Evolutionary conservation across 2,888 invertebrate species (phyloP), one percentile per base, ranked within the genome.

Genomic region (Galerucella nymphaeae): DNA sequence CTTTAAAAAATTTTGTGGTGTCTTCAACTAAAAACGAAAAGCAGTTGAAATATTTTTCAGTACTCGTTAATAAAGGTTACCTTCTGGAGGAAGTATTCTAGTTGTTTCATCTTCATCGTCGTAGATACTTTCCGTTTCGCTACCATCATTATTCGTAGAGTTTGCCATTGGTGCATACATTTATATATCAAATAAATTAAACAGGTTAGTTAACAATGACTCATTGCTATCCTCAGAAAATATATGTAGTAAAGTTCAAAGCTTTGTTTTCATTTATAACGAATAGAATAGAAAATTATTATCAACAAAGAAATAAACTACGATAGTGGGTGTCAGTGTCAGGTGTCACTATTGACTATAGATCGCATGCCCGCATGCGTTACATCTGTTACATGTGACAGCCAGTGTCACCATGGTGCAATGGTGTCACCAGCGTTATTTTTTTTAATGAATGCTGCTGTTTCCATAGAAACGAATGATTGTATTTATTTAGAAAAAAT

Each of bases 1-100:
- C 88, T 87, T 94, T 94, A 77, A 93, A 84, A 84, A 91, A 91
- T 87, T 91, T 89, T 86, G 86, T 89, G 53, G 92, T 91, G 82
- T 93, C 91, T 80, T 90, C 90, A 73, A 87, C 87, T 87, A 70
- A 65, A 84, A 85, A n/a, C n/a, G 18, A 45, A 23, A 20, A 63
- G 50, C 16, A 63, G 64, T 50, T n/a, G 14, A 41, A 41, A 14
- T 2, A 65, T 55, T 20, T 45, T 66, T 58, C 13, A 5, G n/a
- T 13, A 23, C 64, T n/a, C 14, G 38, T 41, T 23, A 18, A 65
- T 58, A 20, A 63, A 9, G 13, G 38, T 55, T 83, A 86, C 87
- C 85, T 83, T 85, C 82, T n/a, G 87, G 87, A 20, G 86, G 84
- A 69, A 86, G 82, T 68, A 87, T 86, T 67, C 82, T 81, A n/a